phyloP scores from a whole-genome alignment of 2,888 invertebrate species.

The Thera obeliscata region DNA sequence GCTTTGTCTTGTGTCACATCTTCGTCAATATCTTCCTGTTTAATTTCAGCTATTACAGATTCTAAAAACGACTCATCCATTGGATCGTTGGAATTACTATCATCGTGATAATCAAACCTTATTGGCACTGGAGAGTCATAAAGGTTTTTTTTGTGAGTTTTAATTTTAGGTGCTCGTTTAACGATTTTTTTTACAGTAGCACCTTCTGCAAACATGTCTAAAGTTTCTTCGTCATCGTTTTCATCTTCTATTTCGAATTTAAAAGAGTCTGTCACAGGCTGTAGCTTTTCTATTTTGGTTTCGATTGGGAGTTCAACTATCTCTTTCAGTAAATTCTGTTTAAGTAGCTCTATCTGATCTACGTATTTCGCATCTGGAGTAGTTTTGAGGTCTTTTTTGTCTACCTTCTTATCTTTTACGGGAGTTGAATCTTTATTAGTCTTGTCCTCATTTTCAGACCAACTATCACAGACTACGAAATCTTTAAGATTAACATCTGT shows the following conservation, averaged over 20 bases:
- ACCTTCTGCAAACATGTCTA: slow-evolving; percentile 68
- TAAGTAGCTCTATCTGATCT: slow-evolving; percentile 49
- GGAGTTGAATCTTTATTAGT: slow-evolving; percentile 55
- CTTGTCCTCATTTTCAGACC: slow-evolving; percentile 79
- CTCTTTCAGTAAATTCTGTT: slow-evolving; percentile 33
- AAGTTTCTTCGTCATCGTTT: slow-evolving; percentile 66
- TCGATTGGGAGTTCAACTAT: slow-evolving; percentile 32
- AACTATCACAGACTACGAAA: slow-evolving; percentile 78
- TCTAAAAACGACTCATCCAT: slow-evolving; percentile 75
- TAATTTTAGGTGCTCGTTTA: slow-evolving; percentile 38
- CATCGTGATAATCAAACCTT: slow-evolving; percentile 56
- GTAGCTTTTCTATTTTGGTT: slow-evolving; percentile 61
- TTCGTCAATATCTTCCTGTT: slow-evolving; percentile 69
- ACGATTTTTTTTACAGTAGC: slow-evolving; percentile 53
- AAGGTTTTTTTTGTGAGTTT: slow-evolving; percentile 42
- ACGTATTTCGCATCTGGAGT: slow-evolving; percentile 39
- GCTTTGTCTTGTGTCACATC: slow-evolving; percentile 70
- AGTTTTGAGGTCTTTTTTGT: slow-evolving; percentile 11
- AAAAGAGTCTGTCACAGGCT: slow-evolving; percentile 74
- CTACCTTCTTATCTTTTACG: slow-evolving; percentile 51
- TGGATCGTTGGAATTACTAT: slow-evolving; percentile 53
- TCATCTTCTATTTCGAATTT: slow-evolving; percentile 75
- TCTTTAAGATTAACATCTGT: slow-evolving; percentile 72
- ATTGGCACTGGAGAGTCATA: slow-evolving; percentile 57
- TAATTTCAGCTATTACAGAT: slow-evolving; percentile 77